A percentile compares a stretch with the other conserved stretches of the same genome.
These are phyloP conservation scores for Cochlearius cochlearius DNA, from an alignment of 2,113 vertebrate genomes.

Conservation along the genomic window DNA sequence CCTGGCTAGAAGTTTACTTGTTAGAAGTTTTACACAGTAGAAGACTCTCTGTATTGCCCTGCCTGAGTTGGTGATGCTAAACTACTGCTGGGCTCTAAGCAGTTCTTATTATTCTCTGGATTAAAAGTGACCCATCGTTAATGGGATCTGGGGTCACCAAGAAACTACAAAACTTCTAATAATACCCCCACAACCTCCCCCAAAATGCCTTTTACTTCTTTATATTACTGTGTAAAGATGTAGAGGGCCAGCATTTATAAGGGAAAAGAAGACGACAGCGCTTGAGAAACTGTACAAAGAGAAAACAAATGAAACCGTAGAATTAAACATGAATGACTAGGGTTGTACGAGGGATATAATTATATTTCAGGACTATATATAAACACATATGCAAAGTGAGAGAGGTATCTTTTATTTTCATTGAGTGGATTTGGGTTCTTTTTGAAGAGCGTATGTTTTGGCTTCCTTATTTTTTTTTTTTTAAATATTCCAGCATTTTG, in stretches of 20 bases:
- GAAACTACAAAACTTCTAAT: background rate
- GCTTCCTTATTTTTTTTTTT: background rate
- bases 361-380: background rate
- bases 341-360: background rate
- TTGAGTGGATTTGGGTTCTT: background rate
- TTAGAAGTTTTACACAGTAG: background rate
- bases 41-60: background rate
- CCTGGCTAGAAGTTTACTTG: background rate
- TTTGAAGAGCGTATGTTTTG: background rate
- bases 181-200: accelerated
- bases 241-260: background rate
- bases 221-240: background rate
- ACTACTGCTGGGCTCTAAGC: background rate
- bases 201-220: background rate
- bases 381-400: background rate
- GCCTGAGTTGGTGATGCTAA: background rate
- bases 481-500: background rate
- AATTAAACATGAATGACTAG: background rate
- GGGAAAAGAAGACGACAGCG: background rate
- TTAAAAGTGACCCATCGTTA: background rate
- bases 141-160: background rate
- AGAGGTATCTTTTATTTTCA: background rate
- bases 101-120: background rate
- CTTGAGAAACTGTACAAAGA: background rate
- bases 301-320: background rate